Conservation (phyloP, 2,797 vertebrate species). For the Pyrocephalus nanus region DNA sequence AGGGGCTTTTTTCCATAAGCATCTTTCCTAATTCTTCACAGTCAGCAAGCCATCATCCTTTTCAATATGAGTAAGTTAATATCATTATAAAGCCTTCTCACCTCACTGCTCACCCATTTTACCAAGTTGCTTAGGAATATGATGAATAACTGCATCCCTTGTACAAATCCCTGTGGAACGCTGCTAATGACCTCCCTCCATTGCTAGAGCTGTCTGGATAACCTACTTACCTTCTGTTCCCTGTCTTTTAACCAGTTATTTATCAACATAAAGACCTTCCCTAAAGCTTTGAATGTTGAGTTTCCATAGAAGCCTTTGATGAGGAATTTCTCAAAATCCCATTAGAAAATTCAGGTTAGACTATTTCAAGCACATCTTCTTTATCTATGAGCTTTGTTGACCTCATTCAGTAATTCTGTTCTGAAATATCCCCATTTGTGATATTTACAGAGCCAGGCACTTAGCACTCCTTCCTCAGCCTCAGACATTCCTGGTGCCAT, state of each 20-base stretch:
- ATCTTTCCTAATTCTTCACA: background rate
- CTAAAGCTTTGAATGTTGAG: conserved; percentile 1
- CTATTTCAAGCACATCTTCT: conserved; percentile 5
- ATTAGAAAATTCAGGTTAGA: conserved; percentile 28
- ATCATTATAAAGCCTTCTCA: conserved; percentile 27
- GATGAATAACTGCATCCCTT: background rate
- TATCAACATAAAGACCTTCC: conserved; percentile 53
- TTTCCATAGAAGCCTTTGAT: conserved; percentile 46
- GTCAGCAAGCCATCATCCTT: conserved; percentile 26
- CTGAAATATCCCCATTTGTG: background rate
- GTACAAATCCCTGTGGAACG: conserved; percentile 32
- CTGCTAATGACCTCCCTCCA: conserved; percentile 27
- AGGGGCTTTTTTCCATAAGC: background rate
- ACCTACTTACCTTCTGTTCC: conserved; percentile 52
- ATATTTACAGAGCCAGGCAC: background rate
- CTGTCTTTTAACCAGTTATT: conserved; percentile 49
- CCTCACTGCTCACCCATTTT: conserved; percentile 16
- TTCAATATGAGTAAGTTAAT: conserved; percentile 35
- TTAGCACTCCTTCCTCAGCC: background rate
- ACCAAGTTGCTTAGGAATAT: conserved; percentile 29
- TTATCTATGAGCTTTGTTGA: conserved; percentile 1
- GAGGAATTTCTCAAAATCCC: conserved; percentile 37
- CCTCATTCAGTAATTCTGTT: background rate
- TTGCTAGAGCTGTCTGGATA: conserved; percentile 23
- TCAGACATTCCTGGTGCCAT: background rate